Conservation (phyloP, 2,888 invertebrate genomes). For the Bellardia bayeri region DNA sequence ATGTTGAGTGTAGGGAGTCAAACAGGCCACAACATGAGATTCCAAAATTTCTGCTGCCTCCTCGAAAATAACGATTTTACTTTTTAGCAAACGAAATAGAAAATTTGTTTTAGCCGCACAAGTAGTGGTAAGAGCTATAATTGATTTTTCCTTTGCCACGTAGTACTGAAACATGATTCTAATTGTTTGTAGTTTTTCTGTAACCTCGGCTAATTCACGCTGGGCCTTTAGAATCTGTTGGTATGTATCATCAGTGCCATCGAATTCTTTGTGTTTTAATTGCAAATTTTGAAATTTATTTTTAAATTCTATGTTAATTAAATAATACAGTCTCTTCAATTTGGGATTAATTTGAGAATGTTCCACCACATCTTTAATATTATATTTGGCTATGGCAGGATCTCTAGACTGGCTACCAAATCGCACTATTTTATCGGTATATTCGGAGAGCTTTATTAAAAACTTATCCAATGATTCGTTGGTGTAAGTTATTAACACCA, state of each 20-base stretch:
- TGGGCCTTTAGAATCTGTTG: slow-evolving; percentile 77
- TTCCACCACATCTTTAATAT: slow-evolving; percentile 79
- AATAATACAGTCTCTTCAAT: slow-evolving; percentile 79
- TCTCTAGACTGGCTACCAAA: slow-evolving; percentile 89
- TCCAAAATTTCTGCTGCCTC: slow-evolving; percentile 96
- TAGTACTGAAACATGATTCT: slow-evolving; percentile 86
- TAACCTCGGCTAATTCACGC: slow-evolving; percentile 76
- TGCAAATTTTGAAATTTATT: slow-evolving; percentile 79
- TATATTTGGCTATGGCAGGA: slow-evolving; percentile 85
- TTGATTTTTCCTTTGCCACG: slow-evolving; percentile 85
- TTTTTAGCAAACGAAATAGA: slow-evolving; percentile 86
- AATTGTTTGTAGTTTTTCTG: slow-evolving; percentile 85
- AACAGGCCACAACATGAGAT: slow-evolving; percentile 91
- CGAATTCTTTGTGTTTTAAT: slow-evolving; percentile 79
- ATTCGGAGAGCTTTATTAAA: slow-evolving; percentile 87
- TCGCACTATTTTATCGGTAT: slow-evolving; percentile 87
- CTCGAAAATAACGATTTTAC: slow-evolving; percentile 91
- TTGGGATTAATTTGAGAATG: slow-evolving; percentile 74
- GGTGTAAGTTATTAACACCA: slow-evolving; percentile 92
- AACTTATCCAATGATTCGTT: slow-evolving; percentile 96
- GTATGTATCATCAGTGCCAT: slow-evolving; percentile 80
- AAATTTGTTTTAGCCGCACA: slow-evolving; percentile 89
- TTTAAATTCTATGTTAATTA: slow-evolving; percentile 79
- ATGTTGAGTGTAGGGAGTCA: slow-evolving; percentile 90
- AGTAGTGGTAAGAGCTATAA: slow-evolving; percentile 92